Base-by-base conservation (phyloP, 2,113 vertebrate species). In the Synodontis membranacea region DNA sequence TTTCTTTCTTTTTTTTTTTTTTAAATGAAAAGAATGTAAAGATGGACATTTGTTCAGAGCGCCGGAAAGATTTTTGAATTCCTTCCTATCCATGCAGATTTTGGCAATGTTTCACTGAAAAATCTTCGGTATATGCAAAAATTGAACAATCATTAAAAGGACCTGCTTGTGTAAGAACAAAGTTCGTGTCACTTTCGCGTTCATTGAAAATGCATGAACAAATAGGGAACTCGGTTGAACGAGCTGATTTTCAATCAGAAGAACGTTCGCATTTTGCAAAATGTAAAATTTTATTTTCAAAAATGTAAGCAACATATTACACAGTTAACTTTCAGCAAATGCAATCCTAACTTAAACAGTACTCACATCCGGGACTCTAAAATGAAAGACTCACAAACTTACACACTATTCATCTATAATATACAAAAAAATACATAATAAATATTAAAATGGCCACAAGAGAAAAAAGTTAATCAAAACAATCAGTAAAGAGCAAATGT, bases 301-400 rank as follows among this genome's bases (percentile, higher is more conserved):
- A 96, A 99, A 99, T 96, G 94, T 97, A 99, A 96, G 95, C 95
- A 95, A 98, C 97, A 99, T 96, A 96, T 97, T 98, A 99, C 97
- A 98, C 97, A 95, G 95, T 96, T 97, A 97, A 98, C 97, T 97
- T 98, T 98, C 97, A 97, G 97, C 97, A 97, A 98, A 98, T 98
- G 97, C 97, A 99, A 97, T 95, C 97, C 97, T 98, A 98, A 98
- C 96, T 96, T 97, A 97, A 98, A 98, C 93, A 96, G 96, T 97
- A 98, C 97, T 95, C 94, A 99, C 96, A 97, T 97, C 96, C 97
- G 96, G 96, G 97, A 97, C 96, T 97, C 97, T 96, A 97, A 97
- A 99, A 97, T 96, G 93, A 99, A 97, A 97, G 97, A 98, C 96
- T 97, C 96, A 98, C 96, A 97, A 96, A 97, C 97, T 97, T 94